These are phyloP conservation scores for Allygus modestus DNA, from an alignment of 2,888 invertebrate species.

Conservation along the genomic window DNA sequence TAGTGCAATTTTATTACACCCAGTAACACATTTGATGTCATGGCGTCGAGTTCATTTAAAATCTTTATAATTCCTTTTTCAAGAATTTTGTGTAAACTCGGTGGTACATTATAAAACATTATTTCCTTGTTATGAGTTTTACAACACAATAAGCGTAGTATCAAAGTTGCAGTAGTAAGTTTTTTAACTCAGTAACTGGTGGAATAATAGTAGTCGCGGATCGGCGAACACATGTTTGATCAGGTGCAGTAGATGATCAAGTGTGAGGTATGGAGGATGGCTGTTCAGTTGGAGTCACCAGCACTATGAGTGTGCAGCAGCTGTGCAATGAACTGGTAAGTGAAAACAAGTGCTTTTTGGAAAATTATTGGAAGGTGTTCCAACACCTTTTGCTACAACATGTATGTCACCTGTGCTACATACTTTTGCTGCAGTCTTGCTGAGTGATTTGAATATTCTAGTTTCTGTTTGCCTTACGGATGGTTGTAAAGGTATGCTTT, in stretches of 20 bases:
- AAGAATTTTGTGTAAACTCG: too few relatives aligned
- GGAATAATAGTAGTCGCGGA: not conserved
- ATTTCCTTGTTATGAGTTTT: too few relatives aligned
- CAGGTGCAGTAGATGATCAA: conserved; percentile 40
- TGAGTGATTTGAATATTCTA: conserved; percentile 5
- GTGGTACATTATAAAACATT: too few relatives aligned
- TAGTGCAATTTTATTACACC: too few relatives aligned
- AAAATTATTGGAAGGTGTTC: conserved; percentile 50
- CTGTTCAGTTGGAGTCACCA: conserved; percentile 28
- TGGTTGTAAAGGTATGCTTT: conserved; percentile 18
- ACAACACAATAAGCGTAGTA: too few relatives aligned
- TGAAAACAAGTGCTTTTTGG: conserved; percentile 47
- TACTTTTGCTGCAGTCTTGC: conserved; percentile 7
- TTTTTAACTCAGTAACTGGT: not conserved
- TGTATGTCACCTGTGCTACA: not conserved
- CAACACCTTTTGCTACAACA: conserved; percentile 38
- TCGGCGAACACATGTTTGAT: conserved; percentile 30
- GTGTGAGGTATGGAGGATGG: not conserved
- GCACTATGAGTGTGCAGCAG: conserved; percentile 38
- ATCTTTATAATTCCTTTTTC: too few relatives aligned
- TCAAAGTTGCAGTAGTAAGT: not conserved
- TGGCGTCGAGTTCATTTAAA: too few relatives aligned
- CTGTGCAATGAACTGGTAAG: conserved; percentile 59
- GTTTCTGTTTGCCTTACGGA: not conserved
- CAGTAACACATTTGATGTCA: too few relatives aligned